phyloP scores from a whole-genome alignment of 2,888 invertebrate genomes.

The Apamea epomidion region DNA sequence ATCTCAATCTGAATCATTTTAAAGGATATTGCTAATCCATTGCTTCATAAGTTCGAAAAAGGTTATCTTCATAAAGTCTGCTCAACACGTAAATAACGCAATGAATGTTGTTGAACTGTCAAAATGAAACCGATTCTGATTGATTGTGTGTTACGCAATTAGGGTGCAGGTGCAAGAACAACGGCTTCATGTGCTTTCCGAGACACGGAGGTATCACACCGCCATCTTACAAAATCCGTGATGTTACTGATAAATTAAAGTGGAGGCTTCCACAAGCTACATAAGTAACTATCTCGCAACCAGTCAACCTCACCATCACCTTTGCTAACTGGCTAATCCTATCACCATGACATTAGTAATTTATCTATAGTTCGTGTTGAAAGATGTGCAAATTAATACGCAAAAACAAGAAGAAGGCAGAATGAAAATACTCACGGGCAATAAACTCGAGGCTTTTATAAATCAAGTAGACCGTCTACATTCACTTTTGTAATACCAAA shows the following conservation, averaged over 20 bases:
- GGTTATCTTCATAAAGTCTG: too few species aligned
- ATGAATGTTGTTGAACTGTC: too few species aligned
- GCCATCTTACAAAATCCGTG: too few species aligned
- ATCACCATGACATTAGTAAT: not conserved
- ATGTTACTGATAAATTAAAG: not conserved
- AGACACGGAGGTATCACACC: too few species aligned
- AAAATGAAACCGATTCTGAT: too few species aligned
- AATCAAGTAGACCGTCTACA: not conserved
- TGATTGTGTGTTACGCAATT: too few species aligned
- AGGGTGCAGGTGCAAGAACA: too few species aligned
- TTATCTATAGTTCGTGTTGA: not conserved
- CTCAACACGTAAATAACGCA: too few species aligned
- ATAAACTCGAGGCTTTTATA: not conserved
- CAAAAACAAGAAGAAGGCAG: not conserved
- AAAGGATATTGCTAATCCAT: too few species aligned
- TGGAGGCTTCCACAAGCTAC: not conserved
- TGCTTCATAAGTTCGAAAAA: too few species aligned
- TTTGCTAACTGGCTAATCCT: slow-evolving; percentile 6
- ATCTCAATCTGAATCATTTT: too few species aligned
- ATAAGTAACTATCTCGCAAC: not conserved
- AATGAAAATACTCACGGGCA: not conserved
- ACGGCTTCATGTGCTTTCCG: too few species aligned
- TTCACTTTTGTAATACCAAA: not conserved
- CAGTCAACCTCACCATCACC: not conserved
- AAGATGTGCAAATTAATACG: not conserved